These are phyloP conservation scores for Ia io DNA, from an alignment of 2,113 vertebrate genomes.

Conservation along the genomic window DNA sequence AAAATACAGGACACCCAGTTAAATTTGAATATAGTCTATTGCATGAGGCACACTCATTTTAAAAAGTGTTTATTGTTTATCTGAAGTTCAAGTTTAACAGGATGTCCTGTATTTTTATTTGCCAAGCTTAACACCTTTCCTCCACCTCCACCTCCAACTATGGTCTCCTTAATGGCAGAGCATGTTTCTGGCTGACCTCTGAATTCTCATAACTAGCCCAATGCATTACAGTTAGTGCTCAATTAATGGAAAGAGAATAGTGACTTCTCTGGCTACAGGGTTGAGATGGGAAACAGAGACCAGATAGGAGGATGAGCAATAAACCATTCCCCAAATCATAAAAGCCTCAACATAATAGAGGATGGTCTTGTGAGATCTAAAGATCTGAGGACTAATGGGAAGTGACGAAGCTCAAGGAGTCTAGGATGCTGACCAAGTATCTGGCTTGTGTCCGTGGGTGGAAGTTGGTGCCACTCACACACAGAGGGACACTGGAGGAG, in stretches of 20 bases:
- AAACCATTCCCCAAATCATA: neutral
- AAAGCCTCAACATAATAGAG: neutral
- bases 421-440: neutral
- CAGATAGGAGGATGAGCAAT: neutral
- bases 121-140: neutral
- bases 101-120: neutral
- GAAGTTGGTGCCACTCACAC: neutral
- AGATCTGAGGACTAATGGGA: neutral
- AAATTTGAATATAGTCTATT: neutral
- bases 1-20: neutral
- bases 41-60: neutral
- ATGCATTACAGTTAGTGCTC: neutral
- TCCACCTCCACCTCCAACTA: neutral
- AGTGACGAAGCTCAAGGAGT: neutral
- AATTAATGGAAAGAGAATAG: neutral
- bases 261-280: neutral
- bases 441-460: neutral
- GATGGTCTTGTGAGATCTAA: neutral
- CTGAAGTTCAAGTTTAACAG: neutral
- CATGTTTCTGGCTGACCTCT: neutral
- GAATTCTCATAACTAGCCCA: neutral
- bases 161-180: neutral
- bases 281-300: neutral
- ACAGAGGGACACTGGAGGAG: neutral
- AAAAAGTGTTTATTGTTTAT: neutral